Percentiles rank a stretch among this genome's conserved stretches.
Conservation (phyloP, 2,797 vertebrate genomes). For the Cyprinodon diabolis region DNA sequence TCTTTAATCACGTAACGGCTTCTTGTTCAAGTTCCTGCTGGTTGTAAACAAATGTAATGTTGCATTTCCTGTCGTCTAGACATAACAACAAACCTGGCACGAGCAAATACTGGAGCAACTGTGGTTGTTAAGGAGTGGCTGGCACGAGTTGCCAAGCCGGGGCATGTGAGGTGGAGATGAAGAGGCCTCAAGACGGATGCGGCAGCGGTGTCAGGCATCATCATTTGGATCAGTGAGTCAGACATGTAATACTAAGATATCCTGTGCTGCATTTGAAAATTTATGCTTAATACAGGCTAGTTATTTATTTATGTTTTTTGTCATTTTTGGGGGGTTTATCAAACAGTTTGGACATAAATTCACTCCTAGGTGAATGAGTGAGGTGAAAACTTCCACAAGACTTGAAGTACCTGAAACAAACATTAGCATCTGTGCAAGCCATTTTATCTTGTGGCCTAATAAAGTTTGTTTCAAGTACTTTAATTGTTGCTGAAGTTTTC, state of each 20-base stretch:
- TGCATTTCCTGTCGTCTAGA: conserved; percentile 89
- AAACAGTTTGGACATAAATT: not conserved
- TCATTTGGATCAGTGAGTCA: not conserved
- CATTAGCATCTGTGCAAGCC: too few relatives aligned
- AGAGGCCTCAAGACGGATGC: conserved; percentile 9
- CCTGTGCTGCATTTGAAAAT: not conserved
- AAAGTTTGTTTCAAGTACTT: too few relatives aligned
- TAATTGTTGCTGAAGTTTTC: too few relatives aligned
- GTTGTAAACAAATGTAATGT: conserved; percentile 87
- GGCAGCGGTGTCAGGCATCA: conserved; percentile 10
- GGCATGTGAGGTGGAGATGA: conserved; percentile 30
- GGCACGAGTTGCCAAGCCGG: conserved; percentile 64
- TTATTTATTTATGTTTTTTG: not conserved
- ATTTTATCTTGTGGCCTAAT: too few relatives aligned
- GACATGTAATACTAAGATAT: not conserved
- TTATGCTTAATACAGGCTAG: not conserved
- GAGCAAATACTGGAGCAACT: conserved; percentile 67
- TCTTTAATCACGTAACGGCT: conserved; percentile 83
- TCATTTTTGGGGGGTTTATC: not conserved
- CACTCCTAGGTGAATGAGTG: not conserved
- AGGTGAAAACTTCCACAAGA: too few relatives aligned
- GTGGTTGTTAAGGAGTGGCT: conserved; percentile 72
- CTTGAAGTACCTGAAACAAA: too few relatives aligned
- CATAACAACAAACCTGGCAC: conserved; percentile 82
- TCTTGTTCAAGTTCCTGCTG: conserved; percentile 84